These are phyloP conservation scores for Epistrophella euchroma DNA, from an alignment of 2,888 invertebrate species.

Conservation along the genomic window DNA sequence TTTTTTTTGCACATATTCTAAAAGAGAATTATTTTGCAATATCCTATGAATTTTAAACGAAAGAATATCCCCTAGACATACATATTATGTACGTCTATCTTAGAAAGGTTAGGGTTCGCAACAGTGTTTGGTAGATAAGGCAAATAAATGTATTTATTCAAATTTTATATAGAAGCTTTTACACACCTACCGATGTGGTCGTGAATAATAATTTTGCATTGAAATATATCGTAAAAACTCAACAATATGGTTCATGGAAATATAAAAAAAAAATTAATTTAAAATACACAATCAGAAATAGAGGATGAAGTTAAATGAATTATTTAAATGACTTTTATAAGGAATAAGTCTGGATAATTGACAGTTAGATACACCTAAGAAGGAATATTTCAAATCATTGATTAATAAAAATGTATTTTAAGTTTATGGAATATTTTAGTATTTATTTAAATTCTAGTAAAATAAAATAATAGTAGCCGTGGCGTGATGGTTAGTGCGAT, in stretches of 20 bases:
- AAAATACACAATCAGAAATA: not conserved
- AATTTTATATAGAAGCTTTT: slow-evolving; percentile 2
- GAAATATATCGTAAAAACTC: not conserved
- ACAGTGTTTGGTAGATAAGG: slow-evolving; percentile 2
- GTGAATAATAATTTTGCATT: not conserved
- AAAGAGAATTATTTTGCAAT: slow-evolving; percentile 21
- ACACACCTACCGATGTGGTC: not conserved
- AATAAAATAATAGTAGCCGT: no score
- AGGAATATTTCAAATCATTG: no score
- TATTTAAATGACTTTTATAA: no score
- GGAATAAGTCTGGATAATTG: no score
- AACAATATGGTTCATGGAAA: not conserved
- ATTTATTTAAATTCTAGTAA: no score
- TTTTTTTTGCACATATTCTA: not conserved
- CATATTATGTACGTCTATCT: not conserved
- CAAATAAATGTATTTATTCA: slow-evolving; percentile 23
- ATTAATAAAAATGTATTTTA: no score
- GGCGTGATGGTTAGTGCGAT: no score
- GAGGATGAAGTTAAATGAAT: no score
- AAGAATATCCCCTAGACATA: not conserved
- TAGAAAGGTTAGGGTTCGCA: not conserved
- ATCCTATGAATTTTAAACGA: slow-evolving; percentile 31
- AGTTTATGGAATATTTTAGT: no score
- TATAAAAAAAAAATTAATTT: not conserved
- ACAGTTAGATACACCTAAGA: no score